Base-by-base conservation (phyloP, 2,113 vertebrate genomes). In the Anguilla rostrata region DNA sequence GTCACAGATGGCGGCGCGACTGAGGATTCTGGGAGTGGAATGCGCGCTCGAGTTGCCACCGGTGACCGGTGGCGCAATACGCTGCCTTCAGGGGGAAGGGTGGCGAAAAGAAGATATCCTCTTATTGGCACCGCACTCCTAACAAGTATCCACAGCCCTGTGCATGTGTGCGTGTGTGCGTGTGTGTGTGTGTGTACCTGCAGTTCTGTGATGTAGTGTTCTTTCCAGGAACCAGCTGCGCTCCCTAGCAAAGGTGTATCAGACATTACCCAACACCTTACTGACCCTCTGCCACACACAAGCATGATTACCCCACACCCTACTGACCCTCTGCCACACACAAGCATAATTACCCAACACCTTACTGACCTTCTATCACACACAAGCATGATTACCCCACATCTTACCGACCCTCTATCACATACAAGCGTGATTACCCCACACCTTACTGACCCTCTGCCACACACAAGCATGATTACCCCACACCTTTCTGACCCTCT, bases 401-500 rank as follows among this genome's bases (percentile, higher is more conserved):
- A 20, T 6, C 57, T 60, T 3, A 60, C 57, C 3, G 57, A 3
- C 5, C 5, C 5, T 16, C 18, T 60, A 2, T 2, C 57, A 60
- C 26, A 75, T 6, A n/a, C 29, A n/a, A n/a, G 2, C n/a, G 85
- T 88, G 90, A 46, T 46, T 46, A 46, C 43, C 43, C 43, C 8
- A 46, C 4, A 46, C 43, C 43, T 46, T 46, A 1, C 43, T 46
- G 43, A 6, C 43, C 43, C 43, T 46, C 1, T 46, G 43, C 43
- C 43, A 46, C 43, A 46, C 43, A 46, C 43, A 46, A 46, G 43
- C 43, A 46, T 46, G 43, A 46, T 46, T 46, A 43, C 43, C 8
- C 43, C 43, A 46, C 57, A 20, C 14, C 57, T 6, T 3, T 7
- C 57, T 20, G 57, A 3, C 57, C 57, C 34, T 34, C 34, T 34